These are phyloP conservation scores for Ctenodactylus gundi DNA, from an alignment of 2,113 vertebrate genomes.

Conservation along the genomic window DNA sequence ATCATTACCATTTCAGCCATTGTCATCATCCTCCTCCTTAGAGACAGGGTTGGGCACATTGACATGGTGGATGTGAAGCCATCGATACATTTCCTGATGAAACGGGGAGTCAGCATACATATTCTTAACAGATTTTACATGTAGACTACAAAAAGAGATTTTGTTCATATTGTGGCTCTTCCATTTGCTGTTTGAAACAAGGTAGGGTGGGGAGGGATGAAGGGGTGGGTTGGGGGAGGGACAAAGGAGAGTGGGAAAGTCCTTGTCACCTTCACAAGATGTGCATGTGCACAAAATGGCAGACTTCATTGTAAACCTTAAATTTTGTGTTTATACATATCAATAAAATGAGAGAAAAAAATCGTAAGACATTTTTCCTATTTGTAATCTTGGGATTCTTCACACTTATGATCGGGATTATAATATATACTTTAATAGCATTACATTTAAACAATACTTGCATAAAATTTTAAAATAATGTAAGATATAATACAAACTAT, in stretches of 20 bases:
- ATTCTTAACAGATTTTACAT: neutral
- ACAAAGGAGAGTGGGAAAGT: too few relatives aligned
- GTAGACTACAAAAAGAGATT: neutral
- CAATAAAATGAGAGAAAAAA: too few relatives aligned
- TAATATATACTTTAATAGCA: neutral
- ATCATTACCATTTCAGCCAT: neutral
- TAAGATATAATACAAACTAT: neutral
- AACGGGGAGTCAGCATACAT: neutral
- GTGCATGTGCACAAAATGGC: too few relatives aligned
- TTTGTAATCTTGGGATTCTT: neutral
- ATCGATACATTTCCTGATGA: neutral
- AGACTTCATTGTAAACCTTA: too few relatives aligned
- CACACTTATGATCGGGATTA: neutral
- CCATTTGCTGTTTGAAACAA: neutral
- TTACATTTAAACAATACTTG: constrained; percentile 19
- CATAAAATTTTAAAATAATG: neutral
- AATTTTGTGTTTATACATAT: too few relatives aligned
- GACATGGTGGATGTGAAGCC: neutral
- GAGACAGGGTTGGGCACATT: neutral
- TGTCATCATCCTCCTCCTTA: neutral
- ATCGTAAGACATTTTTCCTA: too few relatives aligned
- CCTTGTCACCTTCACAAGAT: too few relatives aligned
- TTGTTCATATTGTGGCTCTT: neutral
- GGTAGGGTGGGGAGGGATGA: too few relatives aligned
- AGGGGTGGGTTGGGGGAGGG: too few relatives aligned